phyloP scores from a whole-genome alignment of 2,113 vertebrate genomes.

The Tyrannus savana region DNA sequence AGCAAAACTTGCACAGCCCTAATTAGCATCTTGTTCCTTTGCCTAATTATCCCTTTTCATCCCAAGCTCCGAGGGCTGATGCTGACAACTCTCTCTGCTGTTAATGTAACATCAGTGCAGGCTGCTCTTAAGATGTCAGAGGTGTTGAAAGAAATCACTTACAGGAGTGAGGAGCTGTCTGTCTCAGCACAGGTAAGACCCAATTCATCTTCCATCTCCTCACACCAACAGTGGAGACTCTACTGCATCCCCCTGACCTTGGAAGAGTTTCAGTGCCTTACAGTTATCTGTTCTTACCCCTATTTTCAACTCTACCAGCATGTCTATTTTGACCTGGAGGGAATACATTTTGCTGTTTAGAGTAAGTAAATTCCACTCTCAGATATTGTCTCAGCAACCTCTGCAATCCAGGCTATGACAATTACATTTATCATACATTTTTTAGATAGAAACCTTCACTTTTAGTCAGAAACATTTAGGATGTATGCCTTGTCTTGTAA shows the following conservation, averaged over 20 bases:
- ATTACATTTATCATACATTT: background rate
- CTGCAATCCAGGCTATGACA: background rate
- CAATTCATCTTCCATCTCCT: background rate
- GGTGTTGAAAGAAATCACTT: conserved; percentile 84
- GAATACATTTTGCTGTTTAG: background rate
- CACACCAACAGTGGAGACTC: background rate
- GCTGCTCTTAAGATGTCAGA: conserved; percentile 81
- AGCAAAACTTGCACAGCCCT: background rate
- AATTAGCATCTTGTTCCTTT: conserved; percentile 36
- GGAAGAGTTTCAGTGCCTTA: background rate
- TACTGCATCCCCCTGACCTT: background rate
- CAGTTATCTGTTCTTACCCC: background rate
- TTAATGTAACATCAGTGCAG: conserved; percentile 75
- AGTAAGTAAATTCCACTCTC: background rate
- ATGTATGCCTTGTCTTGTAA: background rate
- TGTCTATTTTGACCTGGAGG: background rate
- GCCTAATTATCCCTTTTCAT: conserved; percentile 31
- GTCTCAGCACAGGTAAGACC: conserved; percentile 80
- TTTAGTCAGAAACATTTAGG: background rate
- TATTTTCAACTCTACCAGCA: background rate
- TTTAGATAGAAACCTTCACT: background rate
- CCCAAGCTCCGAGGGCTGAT: conserved; percentile 85
- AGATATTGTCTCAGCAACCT: background rate
- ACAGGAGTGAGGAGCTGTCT: conserved; percentile 80
- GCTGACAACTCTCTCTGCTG: conserved; percentile 79